Percentiles rank a stretch among this genome's conserved stretches.
phyloP scores from a whole-genome alignment of 2,888 invertebrate species.

The Laspeyria flexula region DNA sequence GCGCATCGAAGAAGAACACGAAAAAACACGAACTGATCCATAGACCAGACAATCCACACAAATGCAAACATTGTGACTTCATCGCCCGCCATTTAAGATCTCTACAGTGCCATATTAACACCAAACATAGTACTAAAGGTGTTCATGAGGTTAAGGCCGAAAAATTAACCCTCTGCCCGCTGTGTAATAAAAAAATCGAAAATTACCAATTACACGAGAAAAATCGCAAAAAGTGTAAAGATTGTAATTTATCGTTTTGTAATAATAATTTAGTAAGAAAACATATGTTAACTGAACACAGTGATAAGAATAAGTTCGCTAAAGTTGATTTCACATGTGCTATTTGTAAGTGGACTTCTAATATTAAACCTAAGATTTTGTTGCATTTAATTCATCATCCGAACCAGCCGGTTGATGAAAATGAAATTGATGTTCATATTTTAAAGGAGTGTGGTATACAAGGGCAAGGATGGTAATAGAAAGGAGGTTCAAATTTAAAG shows the following conservation, averaged over 20 bases:
- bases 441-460: slow-evolving; percentile 46
- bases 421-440: slow-evolving; percentile 53
- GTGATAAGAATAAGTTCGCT: slow-evolving; percentile 10
- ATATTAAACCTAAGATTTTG: slow-evolving; percentile 53
- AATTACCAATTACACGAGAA: not conserved
- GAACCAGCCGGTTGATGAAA: slow-evolving; percentile 54
- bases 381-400: slow-evolving; percentile 78
- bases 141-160: no score
- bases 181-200: slow-evolving; percentile 4
- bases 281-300: slow-evolving; percentile 35
- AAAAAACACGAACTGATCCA: slow-evolving; percentile 72
- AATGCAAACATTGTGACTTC: slow-evolving; percentile 59
- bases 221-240: slow-evolving; percentile 13
- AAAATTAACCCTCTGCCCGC: not conserved
- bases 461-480: slow-evolving; percentile 7
- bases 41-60: slow-evolving; percentile 62
- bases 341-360: slow-evolving; percentile 60
- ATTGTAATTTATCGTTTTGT: slow-evolving; percentile 32
- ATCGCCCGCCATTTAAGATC: slow-evolving; percentile 57
- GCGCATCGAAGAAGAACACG: slow-evolving; percentile 72
- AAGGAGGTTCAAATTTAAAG: no score
- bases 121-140: slow-evolving; percentile 8
- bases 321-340: slow-evolving; percentile 53
- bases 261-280: slow-evolving; percentile 1
- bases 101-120: slow-evolving; percentile 46